Base-by-base conservation (phyloP, 2,888 invertebrate species). In the Limnephilus rhombicus region DNA sequence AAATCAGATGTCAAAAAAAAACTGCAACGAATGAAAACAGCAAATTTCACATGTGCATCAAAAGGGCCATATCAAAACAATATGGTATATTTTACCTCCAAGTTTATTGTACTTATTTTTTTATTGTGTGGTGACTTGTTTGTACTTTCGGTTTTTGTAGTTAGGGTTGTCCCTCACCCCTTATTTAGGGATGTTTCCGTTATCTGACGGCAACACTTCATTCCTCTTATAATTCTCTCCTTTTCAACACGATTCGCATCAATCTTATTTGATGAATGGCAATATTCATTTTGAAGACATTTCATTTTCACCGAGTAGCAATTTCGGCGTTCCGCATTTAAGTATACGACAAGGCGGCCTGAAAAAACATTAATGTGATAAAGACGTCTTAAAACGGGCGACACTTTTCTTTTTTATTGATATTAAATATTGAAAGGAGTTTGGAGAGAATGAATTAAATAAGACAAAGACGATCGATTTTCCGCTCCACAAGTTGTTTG, bases 251-350 rank as follows among this genome's bases (percentile, higher is more conserved):
- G 86, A 88, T 85, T 90, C 92, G 93, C 93, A 93, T 93, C 93
- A 93, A 93, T 93, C 93, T 93, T 93, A 92, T 92, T 92, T 92
- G 92, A 92, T 93, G 93, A 93, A 93, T 93, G 92, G 91, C 93
- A 90, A 93, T 93, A 92, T 93, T 93, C 93, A 91, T 90, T 92
- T 91, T 85, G 90, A 90, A 85, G 89, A 93, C 92, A 90, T 93
- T 92, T 93, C 92, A 92, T 93, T 93, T 93, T 93, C 91, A 85
- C 80, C 41, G 85, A 85, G 41, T 24, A n/a, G 41, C 80, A 11
- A 89, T 89, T 89, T 80, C 80, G 24, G 41, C 41, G 34, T 41
- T 68, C 41, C 88, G 1, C 31, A 53, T 53, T 86, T 53, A 53
- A 68, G 68, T 68, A n/a, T 29, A 29, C 37, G n/a, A 89, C 24